Conservation (phyloP, 35 echinoderm and acorn worm genomes). For the Apostichopus californicus region DNA sequence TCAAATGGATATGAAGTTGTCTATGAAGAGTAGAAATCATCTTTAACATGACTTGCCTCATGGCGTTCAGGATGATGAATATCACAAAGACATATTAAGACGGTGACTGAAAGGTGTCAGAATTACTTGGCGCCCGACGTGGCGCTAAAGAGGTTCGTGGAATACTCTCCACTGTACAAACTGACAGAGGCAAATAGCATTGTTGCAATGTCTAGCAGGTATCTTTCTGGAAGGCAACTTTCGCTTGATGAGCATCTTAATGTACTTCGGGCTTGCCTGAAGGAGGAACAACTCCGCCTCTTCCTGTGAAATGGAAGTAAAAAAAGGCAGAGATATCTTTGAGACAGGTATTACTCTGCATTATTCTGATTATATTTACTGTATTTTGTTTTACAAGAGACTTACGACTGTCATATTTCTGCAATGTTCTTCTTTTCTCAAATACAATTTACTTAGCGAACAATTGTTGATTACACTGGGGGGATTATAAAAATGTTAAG, state of each 20-base stretch:
- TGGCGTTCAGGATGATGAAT: too few species aligned
- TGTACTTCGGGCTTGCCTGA: conserved; percentile 68
- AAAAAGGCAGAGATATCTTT: background rate
- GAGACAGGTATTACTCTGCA: too few species aligned
- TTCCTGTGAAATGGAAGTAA: conserved; percentile 43
- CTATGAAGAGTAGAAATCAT: too few species aligned
- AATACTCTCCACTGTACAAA: conserved; percentile 73
- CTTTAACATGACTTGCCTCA: too few species aligned
- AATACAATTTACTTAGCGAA: too few species aligned
- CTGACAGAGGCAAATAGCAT: conserved; percentile 74
- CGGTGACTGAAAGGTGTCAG: too few species aligned
- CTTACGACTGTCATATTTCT: background rate
- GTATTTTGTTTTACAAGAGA: background rate
- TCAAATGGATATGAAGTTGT: too few species aligned
- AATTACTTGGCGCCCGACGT: background rate
- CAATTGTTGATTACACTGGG: too few species aligned
- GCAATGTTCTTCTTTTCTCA: too few species aligned
- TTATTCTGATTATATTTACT: too few species aligned
- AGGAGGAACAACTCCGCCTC: conserved; percentile 81
- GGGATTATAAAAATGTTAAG: too few species aligned
- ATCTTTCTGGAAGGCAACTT: conserved; percentile 50
- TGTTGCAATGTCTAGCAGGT: conserved; percentile 53
- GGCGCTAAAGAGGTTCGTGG: conserved; percentile 49
- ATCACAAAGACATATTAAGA: too few species aligned
- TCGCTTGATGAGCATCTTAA: conserved; percentile 60